A percentile compares a stretch with the other conserved stretches of the same genome.
Conservation (phyloP, 2,113 vertebrate species). For the Pungitius pungitius region DNA sequence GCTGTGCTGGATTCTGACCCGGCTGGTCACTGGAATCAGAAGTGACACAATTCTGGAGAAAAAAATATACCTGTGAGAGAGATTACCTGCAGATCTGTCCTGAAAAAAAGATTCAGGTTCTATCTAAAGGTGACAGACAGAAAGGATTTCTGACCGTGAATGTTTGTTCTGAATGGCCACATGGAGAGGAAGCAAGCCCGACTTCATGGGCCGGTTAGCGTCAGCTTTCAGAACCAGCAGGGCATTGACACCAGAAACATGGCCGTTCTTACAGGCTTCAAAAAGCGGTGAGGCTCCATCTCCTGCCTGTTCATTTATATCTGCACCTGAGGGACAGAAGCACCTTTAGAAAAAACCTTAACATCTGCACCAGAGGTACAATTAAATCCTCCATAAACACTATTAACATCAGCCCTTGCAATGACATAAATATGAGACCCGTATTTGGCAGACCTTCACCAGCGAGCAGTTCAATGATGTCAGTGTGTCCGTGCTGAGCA, state of each 20-base stretch:
- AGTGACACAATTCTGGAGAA: conserved; percentile 83
- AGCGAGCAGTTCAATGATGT: conserved; percentile 82
- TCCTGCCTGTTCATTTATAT: conserved; percentile 87
- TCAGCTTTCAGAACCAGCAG: conserved; percentile 86
- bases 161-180: conserved; percentile 85
- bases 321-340: conserved; percentile 78
- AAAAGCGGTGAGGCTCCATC: conserved; percentile 87
- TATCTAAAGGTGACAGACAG: neutral
- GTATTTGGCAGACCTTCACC: conserved; percentile 50
- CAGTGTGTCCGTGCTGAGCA: conserved; percentile 85
- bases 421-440: neutral
- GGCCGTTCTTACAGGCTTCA: conserved; percentile 88
- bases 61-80: neutral
- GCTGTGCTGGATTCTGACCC: conserved; percentile 79
- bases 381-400: neutral
- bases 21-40: conserved; percentile 88
- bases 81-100: neutral
- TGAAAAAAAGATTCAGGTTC: neutral
- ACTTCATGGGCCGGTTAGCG: conserved; percentile 85
- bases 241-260: conserved; percentile 78
- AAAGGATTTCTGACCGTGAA: conserved; percentile 59
- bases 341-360: conserved; percentile 58
- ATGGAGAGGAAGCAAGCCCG: conserved; percentile 87
- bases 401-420: neutral
- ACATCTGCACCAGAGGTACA: conserved; percentile 78